Base-by-base conservation (phyloP, 2,113 vertebrate genomes). In the Microtus pennsylvanicus region DNA sequence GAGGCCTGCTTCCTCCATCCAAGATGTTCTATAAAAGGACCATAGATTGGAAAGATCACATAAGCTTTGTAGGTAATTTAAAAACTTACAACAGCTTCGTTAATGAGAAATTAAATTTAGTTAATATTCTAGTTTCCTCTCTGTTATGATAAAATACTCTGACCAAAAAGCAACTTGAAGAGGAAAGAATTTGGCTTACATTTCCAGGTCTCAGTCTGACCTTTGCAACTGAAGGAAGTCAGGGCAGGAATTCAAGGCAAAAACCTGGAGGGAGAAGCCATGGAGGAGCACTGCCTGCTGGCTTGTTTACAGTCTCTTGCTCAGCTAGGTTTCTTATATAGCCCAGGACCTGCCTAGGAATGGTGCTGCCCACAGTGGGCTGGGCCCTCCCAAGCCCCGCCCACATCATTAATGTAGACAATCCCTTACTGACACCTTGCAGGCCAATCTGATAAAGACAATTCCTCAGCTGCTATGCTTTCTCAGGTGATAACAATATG, bases 101-200 rank as follows among this genome's bases (percentile, higher is more conserved):
- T 95, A 87, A 65, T 50, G 67, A 70, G 26, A 90, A 69, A 78
- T 72, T 42, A 69, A 75, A 88, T 26, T 88, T 88, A 55, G 67
- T 47, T 87, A 87, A 47, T 69, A 69, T 12, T 69, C 14, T 45
- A 85, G 58, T 65, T 85, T 85, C 58, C 38, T 65, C 45, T 65
- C 38, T 85, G 81, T 83, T 42, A 14, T 42, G n/a, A 63, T 28
- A 45, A 83, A 85, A 42, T 17, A 45, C 81, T 42, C 81, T 45
- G 38, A 30, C n/a, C n/a, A 65, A 85, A 63, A 30, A 42, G 11
- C 42, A 47, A 50, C 42, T 33, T 69, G 83, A 47, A 22, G 30
- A 24, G 19, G 17, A 50, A 47, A 50, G 63, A 28, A 8, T 47
- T 50, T 47, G 42, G 17, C 63, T 35, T 69, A 33, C 42, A 35